A percentile compares a stretch with the other conserved stretches of the same genome.
phyloP scores from a whole-genome alignment of 1,140 invertebrate genomes.

The Drosophila arizonae region DNA sequence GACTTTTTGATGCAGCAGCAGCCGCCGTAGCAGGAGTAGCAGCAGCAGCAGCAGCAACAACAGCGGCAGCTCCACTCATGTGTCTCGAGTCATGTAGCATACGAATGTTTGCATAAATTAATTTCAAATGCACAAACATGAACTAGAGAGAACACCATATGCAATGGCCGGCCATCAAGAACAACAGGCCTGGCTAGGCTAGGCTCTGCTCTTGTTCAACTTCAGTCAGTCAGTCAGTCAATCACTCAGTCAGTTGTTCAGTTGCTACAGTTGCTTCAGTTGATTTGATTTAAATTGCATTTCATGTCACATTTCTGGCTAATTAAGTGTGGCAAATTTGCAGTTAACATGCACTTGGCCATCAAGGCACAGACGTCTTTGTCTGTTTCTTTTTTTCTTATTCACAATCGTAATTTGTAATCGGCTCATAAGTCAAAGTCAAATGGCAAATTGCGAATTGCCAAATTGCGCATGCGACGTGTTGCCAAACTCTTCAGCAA shows the following conservation, averaged over 20 bases:
- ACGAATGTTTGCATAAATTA: conserved; percentile 78
- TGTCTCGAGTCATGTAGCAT: conserved; percentile 24
- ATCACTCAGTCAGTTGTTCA: too few species aligned
- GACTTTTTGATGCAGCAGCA: conserved; percentile 10
- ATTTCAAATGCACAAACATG: conserved; percentile 80
- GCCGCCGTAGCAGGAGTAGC: not conserved
- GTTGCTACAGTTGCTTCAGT: conserved; percentile 5
- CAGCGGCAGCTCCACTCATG: conserved; percentile 1
- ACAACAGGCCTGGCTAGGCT: conserved; percentile 13
- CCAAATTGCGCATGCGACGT: conserved; percentile 36
- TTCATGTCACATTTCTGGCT: conserved; percentile 46
- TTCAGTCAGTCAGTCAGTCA: too few species aligned
- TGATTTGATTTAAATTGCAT: conserved; percentile 55
- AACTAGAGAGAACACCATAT: conserved; percentile 49
- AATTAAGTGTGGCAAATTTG: conserved; percentile 49
- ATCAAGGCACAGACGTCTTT: conserved; percentile 5
- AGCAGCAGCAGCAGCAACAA: not conserved
- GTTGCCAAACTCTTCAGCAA: conserved; percentile 29
- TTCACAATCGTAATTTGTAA: conserved; percentile 15
- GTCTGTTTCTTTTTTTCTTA: not conserved
- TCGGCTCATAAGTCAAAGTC: conserved; percentile 40
- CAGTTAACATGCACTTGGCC: conserved; percentile 70
- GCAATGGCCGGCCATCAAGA: not conserved
- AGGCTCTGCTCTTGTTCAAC: too few species aligned
- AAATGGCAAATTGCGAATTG: conserved; percentile 31